Evolutionary conservation across 2,113 vertebrate genomes (phyloP), one percentile per base, ranked within the genome.

Genomic region (Salvelinus fontinalis): DNA sequence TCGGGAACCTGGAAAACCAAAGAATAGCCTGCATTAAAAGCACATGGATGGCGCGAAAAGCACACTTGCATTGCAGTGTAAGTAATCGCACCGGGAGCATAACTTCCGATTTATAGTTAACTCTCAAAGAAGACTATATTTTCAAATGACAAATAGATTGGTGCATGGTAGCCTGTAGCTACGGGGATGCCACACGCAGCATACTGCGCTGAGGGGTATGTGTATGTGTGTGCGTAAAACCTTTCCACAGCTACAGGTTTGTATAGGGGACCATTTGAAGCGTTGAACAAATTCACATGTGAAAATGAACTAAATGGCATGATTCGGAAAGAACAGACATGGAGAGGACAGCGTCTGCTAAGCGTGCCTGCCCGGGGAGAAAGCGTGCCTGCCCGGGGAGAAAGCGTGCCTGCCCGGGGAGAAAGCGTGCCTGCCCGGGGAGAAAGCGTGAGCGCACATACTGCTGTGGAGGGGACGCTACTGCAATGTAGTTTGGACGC

Each of bases 181-280:
- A 4, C 9, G n/a, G 20, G 9, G 59, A 22, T 62, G n/a, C n/a
- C 9, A 24, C n/a, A 62, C 6, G n/a, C 18, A 22, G 14, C 5
- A 44, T 29, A 57, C 5, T 7, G 22, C 9, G 64, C 22, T 9
- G 26, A 20, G 39, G 49, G 22, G 2, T 2, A 9, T 0, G 70
- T 51, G 26, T 29, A 8, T 39, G 14, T 0, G 12, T n/a, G 82
- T 73, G 84, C 79, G 85, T 88, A 85, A 86, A 86, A 78, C 13
- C 31, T 68, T 7, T 62, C 39, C 62, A 20, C 2, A 7, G 20
- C 31, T 11, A 70, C 20, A 62, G 16, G 62, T 29, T 34, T 68
- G 9, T 44, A 44, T 48, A 64, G 12, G 20, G 62, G 34, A 65
- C 7, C 3, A 22, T 22, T 8, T 62, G 7, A 62, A 62, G 59